phyloP scores from a whole-genome alignment of 2,113 vertebrate genomes.

The Chloroceryle aenea region DNA sequence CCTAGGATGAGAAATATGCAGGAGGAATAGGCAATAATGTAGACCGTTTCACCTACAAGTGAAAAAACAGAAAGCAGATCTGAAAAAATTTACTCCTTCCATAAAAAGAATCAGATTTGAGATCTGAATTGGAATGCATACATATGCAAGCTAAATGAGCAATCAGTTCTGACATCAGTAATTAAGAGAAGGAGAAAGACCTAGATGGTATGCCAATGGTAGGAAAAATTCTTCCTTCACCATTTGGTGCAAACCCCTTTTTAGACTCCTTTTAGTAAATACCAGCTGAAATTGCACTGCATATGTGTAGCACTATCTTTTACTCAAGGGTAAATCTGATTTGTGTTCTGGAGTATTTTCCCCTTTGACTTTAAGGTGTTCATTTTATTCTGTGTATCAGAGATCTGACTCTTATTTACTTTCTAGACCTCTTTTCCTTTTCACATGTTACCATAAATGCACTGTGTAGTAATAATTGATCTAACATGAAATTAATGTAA shows the following conservation, averaged over 20 bases:
- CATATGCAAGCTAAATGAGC: not conserved
- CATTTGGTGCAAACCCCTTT: not conserved
- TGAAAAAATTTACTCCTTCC: not conserved
- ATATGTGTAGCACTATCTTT: not conserved
- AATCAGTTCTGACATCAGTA: not conserved
- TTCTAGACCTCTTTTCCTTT: not conserved
- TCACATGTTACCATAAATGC: not conserved
- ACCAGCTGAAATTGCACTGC: not conserved
- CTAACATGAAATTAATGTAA: not conserved
- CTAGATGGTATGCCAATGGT: not conserved
- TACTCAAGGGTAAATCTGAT: not conserved
- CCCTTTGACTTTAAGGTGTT: not conserved
- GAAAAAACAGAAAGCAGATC: conserved; percentile 25
- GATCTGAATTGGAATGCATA: not conserved
- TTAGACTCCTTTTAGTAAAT: not conserved
- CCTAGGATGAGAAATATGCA: conserved; percentile 77
- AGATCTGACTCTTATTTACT: not conserved
- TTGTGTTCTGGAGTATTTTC: not conserved
- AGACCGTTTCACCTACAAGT: conserved; percentile 80
- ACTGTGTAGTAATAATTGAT: not conserved
- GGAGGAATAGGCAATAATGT: conserved; percentile 68
- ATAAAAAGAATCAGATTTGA: not conserved
- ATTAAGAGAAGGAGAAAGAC: not conserved
- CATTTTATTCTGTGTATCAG: not conserved
- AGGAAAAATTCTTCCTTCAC: not conserved